Conservation (phyloP, 2,797 vertebrate genomes). For the Macropus fuliginosus region DNA sequence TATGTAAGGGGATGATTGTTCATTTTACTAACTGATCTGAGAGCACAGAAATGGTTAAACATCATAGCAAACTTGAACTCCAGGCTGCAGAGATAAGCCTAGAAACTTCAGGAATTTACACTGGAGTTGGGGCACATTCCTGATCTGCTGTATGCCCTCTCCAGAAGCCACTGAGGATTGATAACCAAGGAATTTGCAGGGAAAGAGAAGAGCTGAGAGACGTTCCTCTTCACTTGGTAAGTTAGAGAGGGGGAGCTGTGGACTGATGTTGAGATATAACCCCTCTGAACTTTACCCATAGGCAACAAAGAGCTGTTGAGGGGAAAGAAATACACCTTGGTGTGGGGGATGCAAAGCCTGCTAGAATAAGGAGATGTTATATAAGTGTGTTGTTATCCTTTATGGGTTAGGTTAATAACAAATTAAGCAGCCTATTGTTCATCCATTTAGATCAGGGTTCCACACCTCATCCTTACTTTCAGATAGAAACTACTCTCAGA, state of each 20-base stretch:
- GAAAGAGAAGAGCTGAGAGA: background rate
- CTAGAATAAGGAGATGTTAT: background rate
- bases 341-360: background rate
- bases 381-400: background rate
- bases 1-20: background rate
- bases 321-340: background rate
- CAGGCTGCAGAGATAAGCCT: background rate
- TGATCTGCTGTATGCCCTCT: background rate
- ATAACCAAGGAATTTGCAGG: background rate
- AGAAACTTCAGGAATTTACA: background rate
- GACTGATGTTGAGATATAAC: background rate
- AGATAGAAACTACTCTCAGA: background rate
- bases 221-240: background rate
- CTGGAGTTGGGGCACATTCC: background rate
- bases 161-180: background rate
- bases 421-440: background rate
- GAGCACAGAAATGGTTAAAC: background rate
- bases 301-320: background rate
- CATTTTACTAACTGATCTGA: background rate
- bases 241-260: background rate
- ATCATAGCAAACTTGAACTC: background rate
- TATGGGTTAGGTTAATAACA: background rate
- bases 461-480: background rate
- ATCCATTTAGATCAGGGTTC: background rate
- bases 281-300: background rate